These are phyloP conservation scores for Anolis apletophallus DNA, from an alignment of 2,797 vertebrate genomes.

Conservation along the genomic window DNA sequence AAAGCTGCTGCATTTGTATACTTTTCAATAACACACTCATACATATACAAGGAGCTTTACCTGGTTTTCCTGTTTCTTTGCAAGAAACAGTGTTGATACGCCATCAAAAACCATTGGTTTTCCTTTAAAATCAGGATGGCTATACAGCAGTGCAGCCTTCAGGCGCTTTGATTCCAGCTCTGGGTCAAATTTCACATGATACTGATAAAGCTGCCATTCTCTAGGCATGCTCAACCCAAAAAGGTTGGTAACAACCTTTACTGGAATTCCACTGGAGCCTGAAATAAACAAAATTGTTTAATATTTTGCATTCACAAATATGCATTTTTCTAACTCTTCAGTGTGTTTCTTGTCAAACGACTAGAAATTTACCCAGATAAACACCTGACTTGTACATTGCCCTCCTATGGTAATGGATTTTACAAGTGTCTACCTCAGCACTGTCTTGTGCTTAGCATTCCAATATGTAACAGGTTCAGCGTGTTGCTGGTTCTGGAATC, in stretches of 20 bases:
- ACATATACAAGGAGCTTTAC: conserved; percentile 40
- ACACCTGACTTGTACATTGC: neutral
- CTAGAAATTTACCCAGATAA: neutral
- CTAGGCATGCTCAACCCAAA: conserved; percentile 49
- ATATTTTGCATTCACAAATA: neutral
- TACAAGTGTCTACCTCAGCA: neutral
- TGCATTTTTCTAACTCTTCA: neutral
- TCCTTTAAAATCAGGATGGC: conserved; percentile 41
- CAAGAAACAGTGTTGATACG: conserved; percentile 60
- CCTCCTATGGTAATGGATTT: neutral
- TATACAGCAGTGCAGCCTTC: conserved; percentile 56
- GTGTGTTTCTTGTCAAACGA: neutral
- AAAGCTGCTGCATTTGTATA: neutral
- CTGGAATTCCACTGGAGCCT: conserved; percentile 68
- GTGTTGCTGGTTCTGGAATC: neutral
- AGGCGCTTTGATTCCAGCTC: conserved; percentile 61
- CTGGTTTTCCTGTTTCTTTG: conserved; percentile 63
- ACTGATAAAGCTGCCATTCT: conserved; percentile 65
- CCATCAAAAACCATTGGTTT: conserved; percentile 67
- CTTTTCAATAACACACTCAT: neutral
- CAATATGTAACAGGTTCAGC: neutral
- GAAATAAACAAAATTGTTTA: conserved; percentile 25
- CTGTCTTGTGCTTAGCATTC: too few relatives aligned
- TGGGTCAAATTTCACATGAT: conserved; percentile 45
- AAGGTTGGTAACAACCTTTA: conserved; percentile 62